These are phyloP conservation scores for Magallana angulata DNA, from an alignment of 1,140 invertebrate species.

Conservation along the genomic window DNA sequence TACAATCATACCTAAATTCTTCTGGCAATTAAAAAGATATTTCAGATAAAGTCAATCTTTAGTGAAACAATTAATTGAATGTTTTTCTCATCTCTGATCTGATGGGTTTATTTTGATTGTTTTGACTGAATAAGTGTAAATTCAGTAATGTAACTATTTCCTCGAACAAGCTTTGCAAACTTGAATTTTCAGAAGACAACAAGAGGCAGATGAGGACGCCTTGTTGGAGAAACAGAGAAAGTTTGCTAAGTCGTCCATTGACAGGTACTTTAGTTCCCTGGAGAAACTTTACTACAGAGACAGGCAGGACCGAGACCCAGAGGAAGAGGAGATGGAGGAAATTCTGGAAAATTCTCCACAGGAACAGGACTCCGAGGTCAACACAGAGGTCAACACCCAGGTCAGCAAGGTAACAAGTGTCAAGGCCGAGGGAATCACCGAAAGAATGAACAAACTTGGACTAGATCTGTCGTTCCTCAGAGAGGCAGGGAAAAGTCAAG, in stretches of 20 bases:
- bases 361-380: constrained; percentile 47
- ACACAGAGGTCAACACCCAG: constrained; percentile 60
- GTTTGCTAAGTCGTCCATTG: constrained; percentile 68
- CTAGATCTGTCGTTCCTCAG: constrained; percentile 63
- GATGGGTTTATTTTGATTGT: too few relatives aligned
- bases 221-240: constrained; percentile 61
- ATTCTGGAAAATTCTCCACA: background rate
- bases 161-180: too few relatives aligned
- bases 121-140: too few relatives aligned
- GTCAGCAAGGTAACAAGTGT: constrained; percentile 62
- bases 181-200: constrained; percentile 59
- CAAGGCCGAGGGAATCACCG: constrained; percentile 72
- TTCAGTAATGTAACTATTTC: too few relatives aligned
- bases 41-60: too few relatives aligned
- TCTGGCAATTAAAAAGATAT: too few relatives aligned
- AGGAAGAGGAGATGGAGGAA: constrained; percentile 40
- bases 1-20: too few relatives aligned
- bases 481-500: constrained; percentile 24
- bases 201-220: constrained; percentile 61
- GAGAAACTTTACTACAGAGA: constrained; percentile 55
- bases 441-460: constrained; percentile 68
- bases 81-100: too few relatives aligned
- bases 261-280: constrained; percentile 70
- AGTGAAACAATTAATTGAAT: too few relatives aligned
- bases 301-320: background rate